Base-by-base conservation (phyloP, 37 sponge, comb jelly and placozoan genomes). In the Eunapius fragilis region DNA sequence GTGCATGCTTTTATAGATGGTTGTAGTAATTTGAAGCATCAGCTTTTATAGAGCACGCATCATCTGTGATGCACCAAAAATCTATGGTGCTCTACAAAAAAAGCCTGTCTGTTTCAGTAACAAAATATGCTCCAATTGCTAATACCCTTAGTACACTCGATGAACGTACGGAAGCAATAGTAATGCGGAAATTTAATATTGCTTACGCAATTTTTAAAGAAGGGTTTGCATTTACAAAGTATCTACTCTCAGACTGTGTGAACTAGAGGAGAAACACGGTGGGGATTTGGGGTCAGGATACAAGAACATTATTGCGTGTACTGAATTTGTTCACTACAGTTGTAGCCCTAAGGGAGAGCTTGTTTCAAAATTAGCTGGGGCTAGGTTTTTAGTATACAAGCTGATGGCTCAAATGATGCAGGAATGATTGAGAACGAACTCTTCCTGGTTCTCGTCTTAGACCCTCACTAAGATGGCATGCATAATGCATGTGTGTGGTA, bases 271-370 rank as follows among this genome's bases (percentile, higher is more conserved):
- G 31, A 30, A 76, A 35, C 81, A 87, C 33, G 81, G 87, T 12
- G 81, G 50, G 23, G 81, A 87, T 41, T 72, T 88, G 70, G 88
- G 88, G 77, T 7, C 33, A 25, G 83, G 71, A 28, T 88, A 88
- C 47, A 84, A 88, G 68, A 88, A 81, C 45, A 47, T 82, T 69
- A 83, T 41, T 31, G 89, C 80, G 3, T 89, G 89, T 41, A 27
- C 84, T 36, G 84, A 80, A 22, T 84, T 89, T 68, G 38, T 84
- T 32, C 75, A 79, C 27, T 89, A 86, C 69, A 89, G 84, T 27
- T 80, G 80, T 37, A 27, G 73, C 71, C 19, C 67, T 74, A 50
- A 50, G 34, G 35, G 26, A 12, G 70, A 31, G 32, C 67, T 89
- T 31, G 47, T 72, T 28, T 30, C 23, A 25, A 35, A 31, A 73